Evolutionary conservation across 2,113 vertebrate species (phyloP).

Genomic region (Rallus limicola): DNA sequence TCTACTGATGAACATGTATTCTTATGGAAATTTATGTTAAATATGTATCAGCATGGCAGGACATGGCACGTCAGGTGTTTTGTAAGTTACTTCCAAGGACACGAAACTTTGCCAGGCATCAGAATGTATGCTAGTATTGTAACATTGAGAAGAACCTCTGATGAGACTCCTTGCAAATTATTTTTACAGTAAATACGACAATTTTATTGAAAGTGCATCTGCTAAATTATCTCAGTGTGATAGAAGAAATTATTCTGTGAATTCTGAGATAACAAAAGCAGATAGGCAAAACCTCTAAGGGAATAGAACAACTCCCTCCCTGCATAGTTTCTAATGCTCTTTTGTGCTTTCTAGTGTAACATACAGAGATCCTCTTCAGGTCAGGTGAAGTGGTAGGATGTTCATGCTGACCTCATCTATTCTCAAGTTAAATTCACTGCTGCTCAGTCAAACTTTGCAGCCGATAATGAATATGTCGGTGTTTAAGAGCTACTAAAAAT

Average conservation of each 20-base stretch:
- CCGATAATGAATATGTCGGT: not conserved
- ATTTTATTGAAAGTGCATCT: not conserved
- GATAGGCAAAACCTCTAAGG: not conserved
- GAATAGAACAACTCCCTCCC: accelerated
- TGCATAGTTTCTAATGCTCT: not conserved
- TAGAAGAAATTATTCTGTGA: not conserved
- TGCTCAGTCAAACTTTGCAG: not conserved
- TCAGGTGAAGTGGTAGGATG: not conserved
- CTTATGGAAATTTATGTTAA: not conserved
- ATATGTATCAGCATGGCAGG: accelerated
- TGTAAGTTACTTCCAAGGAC: not conserved
- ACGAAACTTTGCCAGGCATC: not conserved
- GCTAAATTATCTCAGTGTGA: not conserved
- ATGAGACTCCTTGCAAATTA: not conserved
- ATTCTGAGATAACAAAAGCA: not conserved
- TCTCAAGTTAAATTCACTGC: not conserved
- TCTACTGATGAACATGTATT: not conserved
- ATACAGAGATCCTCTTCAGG: not conserved
- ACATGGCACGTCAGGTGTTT: not conserved
- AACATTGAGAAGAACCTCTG: not conserved
- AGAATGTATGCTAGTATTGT: not conserved
- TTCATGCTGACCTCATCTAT: not conserved
- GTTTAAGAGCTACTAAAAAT: not conserved
- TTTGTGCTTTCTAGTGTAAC: not conserved
- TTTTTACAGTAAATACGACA: not conserved